These are phyloP conservation scores for Odontamblyopus lacepedii DNA, from an alignment of 2,797 vertebrate genomes.

Conservation along the genomic window DNA sequence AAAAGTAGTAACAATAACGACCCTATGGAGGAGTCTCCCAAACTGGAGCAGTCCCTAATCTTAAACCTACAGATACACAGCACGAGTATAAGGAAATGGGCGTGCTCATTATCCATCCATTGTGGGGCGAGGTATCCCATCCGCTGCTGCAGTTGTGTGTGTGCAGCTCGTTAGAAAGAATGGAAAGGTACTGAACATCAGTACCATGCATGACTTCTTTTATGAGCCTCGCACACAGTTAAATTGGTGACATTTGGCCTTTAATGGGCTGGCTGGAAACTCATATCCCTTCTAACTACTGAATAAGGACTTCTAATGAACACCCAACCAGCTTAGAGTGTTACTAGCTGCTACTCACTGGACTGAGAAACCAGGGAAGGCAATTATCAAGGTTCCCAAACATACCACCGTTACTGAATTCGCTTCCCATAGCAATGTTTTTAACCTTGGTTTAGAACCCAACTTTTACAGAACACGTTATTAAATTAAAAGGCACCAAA, in stretches of 20 bases:
- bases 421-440: conserved; percentile 62
- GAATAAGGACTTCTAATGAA: conserved; percentile 79
- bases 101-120: conserved; percentile 49
- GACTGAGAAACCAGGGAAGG: conserved; percentile 71
- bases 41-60: conserved; percentile 31
- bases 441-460: conserved; percentile 62
- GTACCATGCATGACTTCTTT: conserved; percentile 74
- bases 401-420: conserved; percentile 53
- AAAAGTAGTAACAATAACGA: conserved; percentile 4
- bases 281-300: conserved; percentile 75
- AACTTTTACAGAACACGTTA: conserved; percentile 49
- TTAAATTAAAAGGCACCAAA: conserved; percentile 44
- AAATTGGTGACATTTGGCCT: conserved; percentile 79
- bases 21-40: conserved; percentile 2
- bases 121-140: conserved; percentile 47
- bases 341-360: conserved; percentile 68
- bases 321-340: conserved; percentile 68
- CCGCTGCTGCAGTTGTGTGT: conserved; percentile 41
- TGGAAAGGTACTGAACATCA: conserved; percentile 72
- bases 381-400: conserved; percentile 74
- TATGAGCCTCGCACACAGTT: conserved; percentile 70
- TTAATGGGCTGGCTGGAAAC: conserved; percentile 75
- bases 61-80: conserved; percentile 33
- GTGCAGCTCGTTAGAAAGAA: conserved; percentile 65
- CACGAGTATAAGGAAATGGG: conserved; percentile 39